A percentile compares a stretch with the other conserved stretches of the same genome.
Conservation (phyloP, 1,140 invertebrate species). For the Drosophila pallidifrons region DNA sequence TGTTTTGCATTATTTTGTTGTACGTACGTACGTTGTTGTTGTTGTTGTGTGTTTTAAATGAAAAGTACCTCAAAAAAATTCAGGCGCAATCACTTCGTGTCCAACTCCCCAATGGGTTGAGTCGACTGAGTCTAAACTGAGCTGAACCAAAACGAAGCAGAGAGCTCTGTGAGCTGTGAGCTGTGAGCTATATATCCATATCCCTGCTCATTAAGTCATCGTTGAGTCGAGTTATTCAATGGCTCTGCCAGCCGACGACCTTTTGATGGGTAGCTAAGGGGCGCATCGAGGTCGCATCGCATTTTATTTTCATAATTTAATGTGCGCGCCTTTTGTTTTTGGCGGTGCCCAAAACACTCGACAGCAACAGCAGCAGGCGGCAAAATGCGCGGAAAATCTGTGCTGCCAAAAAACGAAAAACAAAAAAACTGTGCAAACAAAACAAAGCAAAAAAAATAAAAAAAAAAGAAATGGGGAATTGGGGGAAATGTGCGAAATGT, state of each 20-base stretch:
- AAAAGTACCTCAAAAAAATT: slow-evolving; percentile 33
- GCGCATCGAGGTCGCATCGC: slow-evolving; percentile 37
- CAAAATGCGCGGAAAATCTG: slow-evolving; percentile 76
- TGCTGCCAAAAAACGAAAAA: slow-evolving; percentile 53
- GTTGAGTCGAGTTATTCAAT: slow-evolving; percentile 77
- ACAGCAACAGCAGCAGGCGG: slow-evolving; percentile 48
- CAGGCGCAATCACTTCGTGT: slow-evolving; percentile 35
- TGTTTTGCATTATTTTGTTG: background rate
- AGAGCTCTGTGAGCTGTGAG: background rate
- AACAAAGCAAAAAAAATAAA: slow-evolving; percentile 28
- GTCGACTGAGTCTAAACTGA: background rate
- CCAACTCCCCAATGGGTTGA: slow-evolving; percentile 2
- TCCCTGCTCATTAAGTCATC: slow-evolving; percentile 78
- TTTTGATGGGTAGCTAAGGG: slow-evolving; percentile 67
- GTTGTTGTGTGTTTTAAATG: slow-evolving; percentile 10
- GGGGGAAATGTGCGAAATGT: slow-evolving; percentile 61
- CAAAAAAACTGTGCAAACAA: slow-evolving; percentile 47
- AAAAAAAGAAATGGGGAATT: slow-evolving; percentile 37
- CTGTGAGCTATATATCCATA: slow-evolving; percentile 43
- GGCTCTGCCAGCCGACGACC: slow-evolving; percentile 57
- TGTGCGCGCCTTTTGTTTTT: slow-evolving; percentile 77
- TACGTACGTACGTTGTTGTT: background rate
- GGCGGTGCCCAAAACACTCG: slow-evolving; percentile 76
- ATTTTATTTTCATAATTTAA: slow-evolving; percentile 81
- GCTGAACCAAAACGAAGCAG: background rate